phyloP scores from a whole-genome alignment of 1,140 invertebrate genomes.

The Cotesia typhae region DNA sequence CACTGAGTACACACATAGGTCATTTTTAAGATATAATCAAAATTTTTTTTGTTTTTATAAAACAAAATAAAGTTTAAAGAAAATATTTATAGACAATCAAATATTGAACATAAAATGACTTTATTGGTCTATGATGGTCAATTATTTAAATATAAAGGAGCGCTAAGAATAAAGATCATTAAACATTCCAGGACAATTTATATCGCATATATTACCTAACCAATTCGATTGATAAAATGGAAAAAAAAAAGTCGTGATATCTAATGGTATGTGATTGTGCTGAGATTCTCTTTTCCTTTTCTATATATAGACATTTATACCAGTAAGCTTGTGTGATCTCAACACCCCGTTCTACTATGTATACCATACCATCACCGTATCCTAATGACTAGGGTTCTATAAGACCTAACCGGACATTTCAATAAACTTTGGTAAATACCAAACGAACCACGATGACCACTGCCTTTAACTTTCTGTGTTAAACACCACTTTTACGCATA shows the following conservation, averaged over 20 bases:
- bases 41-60: no score
- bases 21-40: no score
- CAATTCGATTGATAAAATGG: no score
- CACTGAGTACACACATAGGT: no score
- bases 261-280: constrained; percentile 2
- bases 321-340: constrained; percentile 1
- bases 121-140: constrained; percentile 32
- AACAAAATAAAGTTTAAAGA: no score
- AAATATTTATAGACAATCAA: background rate
- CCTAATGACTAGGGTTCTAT: constrained; percentile 46
- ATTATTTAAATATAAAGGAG: constrained; percentile 38
- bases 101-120: constrained; percentile 3
- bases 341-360: constrained; percentile 22
- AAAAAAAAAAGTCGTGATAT: no score
- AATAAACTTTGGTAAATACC: constrained; percentile 62
- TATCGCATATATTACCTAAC: no score
- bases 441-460: constrained; percentile 50
- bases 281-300: constrained; percentile 22
- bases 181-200: constrained; percentile 51
- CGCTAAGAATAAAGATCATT: constrained; percentile 44
- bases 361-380: background rate
- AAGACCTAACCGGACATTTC: constrained; percentile 65
- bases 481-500: background rate
- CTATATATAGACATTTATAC: no score
- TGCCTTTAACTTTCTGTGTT: constrained; percentile 50